phyloP scores from a whole-genome alignment of 2,113 vertebrate species.

The Etia nguti region DNA sequence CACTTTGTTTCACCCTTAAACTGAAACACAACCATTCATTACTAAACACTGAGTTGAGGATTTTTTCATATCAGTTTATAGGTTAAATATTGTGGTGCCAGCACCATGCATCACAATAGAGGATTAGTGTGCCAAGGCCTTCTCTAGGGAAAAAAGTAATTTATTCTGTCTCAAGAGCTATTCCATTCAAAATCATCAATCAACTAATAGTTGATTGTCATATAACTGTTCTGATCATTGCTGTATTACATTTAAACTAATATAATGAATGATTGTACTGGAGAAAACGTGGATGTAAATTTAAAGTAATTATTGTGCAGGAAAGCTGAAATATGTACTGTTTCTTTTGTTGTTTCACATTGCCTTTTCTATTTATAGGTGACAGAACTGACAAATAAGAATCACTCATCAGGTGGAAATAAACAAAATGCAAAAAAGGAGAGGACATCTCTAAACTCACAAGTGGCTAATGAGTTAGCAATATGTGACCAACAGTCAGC shows the following conservation, averaged over 20 bases:
- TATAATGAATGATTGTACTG: background rate
- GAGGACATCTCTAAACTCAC: conserved; percentile 1
- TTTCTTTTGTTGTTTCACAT: background rate
- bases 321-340: background rate
- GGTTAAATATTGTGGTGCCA: background rate
- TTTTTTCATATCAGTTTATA: background rate
- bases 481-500: background rate
- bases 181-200: background rate
- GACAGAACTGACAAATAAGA: conserved; percentile 35
- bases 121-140: background rate
- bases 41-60: accelerated
- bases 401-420: conserved; percentile 1
- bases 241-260: background rate
- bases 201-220: background rate
- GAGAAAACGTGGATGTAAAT: background rate
- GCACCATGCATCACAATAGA: accelerated
- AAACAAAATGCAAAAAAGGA: conserved; percentile 10
- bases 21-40: background rate
- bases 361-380: conserved; percentile 48
- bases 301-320: background rate
- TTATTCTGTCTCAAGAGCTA: background rate
- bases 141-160: background rate
- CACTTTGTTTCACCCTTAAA: background rate
- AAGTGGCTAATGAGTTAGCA: conserved; percentile 29
- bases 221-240: background rate